phyloP scores from a whole-genome alignment of 2,888 invertebrate species.

The Allacma fusca region DNA sequence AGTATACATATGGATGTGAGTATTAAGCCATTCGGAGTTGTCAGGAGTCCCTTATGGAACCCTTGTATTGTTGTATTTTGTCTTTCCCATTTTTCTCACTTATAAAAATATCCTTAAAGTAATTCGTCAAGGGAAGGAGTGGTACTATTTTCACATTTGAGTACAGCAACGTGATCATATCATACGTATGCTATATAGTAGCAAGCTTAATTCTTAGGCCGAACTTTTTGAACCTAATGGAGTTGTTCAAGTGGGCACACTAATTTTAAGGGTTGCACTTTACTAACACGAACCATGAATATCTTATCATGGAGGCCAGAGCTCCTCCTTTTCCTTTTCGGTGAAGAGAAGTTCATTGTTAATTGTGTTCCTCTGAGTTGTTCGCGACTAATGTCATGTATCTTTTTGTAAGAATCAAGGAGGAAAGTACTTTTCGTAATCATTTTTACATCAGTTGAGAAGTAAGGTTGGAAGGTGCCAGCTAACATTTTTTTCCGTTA shows the following conservation, averaged over 20 bases:
- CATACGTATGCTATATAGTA: neutral
- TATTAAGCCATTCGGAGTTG: neutral
- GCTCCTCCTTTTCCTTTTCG: neutral
- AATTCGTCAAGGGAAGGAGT: neutral
- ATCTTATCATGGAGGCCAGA: neutral
- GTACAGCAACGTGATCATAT: neutral
- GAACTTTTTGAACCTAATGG: neutral
- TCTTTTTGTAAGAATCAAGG: too few species aligned
- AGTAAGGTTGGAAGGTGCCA: neutral
- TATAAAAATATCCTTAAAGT: neutral
- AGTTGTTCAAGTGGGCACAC: neutral
- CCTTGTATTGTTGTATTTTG: neutral
- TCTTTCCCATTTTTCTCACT: constrained; percentile 4
- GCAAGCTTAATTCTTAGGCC: too few species aligned
- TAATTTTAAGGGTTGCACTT: constrained; percentile 16
- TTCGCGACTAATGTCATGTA: too few species aligned
- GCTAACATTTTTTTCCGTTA: neutral
- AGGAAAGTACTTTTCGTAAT: neutral
- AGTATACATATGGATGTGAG: neutral
- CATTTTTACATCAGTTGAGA: neutral
- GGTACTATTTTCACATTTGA: neutral
- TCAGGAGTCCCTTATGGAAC: neutral
- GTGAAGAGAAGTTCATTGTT: neutral
- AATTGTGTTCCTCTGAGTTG: too few species aligned
- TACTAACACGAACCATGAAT: neutral